A percentile compares a stretch with the other conserved stretches of the same genome.
phyloP scores from a whole-genome alignment of 2,113 vertebrate species.

The Amblyopsis rosae region DNA sequence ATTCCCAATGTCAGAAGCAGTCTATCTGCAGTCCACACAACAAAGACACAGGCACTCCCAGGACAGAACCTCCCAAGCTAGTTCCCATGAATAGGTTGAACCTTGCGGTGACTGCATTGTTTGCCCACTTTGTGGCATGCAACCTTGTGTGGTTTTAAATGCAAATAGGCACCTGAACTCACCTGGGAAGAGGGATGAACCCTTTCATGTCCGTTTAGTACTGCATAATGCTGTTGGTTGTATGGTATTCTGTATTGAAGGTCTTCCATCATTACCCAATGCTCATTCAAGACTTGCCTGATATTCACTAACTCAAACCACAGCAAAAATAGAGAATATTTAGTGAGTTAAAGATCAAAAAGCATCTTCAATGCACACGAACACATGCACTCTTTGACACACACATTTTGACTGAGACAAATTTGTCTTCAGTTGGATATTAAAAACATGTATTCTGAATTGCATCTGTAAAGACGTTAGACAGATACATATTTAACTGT shows the following conservation, averaged over 20 bases:
- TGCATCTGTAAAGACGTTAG: not conserved
- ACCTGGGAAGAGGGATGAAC: not conserved
- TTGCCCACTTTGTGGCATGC: not conserved
- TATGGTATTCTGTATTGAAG: too few relatives aligned
- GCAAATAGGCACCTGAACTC: not conserved
- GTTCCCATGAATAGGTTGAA: constrained; percentile 47
- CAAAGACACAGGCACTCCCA: constrained; percentile 28
- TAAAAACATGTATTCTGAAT: not conserved
- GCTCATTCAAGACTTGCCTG: too few relatives aligned
- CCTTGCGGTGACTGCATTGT: constrained; percentile 39
- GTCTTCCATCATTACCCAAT: too few relatives aligned
- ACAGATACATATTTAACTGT: not conserved
- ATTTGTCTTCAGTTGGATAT: not conserved
- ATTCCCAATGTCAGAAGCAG: constrained; percentile 35
- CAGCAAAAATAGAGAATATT: too few relatives aligned
- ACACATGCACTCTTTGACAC: too few relatives aligned
- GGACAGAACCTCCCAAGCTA: constrained; percentile 8
- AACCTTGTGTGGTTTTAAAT: not conserved
- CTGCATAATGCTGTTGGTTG: constrained; percentile 6
- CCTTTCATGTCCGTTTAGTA: not conserved
- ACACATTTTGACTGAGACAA: too few relatives aligned
- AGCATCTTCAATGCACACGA: too few relatives aligned
- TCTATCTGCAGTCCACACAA: constrained; percentile 24
- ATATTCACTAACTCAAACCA: too few relatives aligned
- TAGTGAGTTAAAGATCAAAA: too few relatives aligned